These are phyloP conservation scores for Lasius platythorax DNA, from an alignment of 2,888 invertebrate species.

Conservation along the genomic window DNA sequence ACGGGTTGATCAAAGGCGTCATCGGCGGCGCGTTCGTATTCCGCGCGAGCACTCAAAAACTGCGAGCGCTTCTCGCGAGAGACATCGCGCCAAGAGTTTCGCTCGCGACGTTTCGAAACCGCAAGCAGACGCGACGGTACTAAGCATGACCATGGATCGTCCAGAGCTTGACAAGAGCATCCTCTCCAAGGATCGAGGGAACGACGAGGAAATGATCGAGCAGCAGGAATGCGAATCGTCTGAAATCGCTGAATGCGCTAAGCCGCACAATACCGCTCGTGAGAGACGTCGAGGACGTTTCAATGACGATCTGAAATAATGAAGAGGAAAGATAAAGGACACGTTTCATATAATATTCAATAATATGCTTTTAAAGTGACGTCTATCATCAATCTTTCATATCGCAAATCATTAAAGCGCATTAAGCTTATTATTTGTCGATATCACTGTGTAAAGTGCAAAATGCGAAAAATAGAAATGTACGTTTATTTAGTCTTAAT, in stretches of 20 bases:
- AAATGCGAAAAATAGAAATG: background rate
- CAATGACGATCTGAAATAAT: conserved; percentile 7
- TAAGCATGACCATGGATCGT: background rate
- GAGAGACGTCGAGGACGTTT: conserved; percentile 5
- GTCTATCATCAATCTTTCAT: background rate
- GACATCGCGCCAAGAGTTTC: conserved; percentile 9
- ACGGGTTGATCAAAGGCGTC: background rate
- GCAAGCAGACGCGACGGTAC: background rate
- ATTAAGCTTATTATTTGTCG: background rate
- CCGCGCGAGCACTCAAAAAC: background rate
- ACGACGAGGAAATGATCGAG: background rate
- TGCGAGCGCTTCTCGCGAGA: conserved; percentile 14
- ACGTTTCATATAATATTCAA: background rate
- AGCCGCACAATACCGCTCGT: background rate
- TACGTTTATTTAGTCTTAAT: background rate
- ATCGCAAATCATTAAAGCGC: background rate
- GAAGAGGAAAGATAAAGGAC: background rate
- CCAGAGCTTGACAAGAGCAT: background rate
- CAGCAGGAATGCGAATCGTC: background rate
- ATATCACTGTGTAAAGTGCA: background rate
- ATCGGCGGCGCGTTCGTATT: background rate
- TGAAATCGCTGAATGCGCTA: background rate
- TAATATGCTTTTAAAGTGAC: background rate
- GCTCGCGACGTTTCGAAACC: background rate
- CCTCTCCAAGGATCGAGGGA: background rate